Conservation (phyloP, 1,140 invertebrate species). For the Brachystomella parvula region DNA sequence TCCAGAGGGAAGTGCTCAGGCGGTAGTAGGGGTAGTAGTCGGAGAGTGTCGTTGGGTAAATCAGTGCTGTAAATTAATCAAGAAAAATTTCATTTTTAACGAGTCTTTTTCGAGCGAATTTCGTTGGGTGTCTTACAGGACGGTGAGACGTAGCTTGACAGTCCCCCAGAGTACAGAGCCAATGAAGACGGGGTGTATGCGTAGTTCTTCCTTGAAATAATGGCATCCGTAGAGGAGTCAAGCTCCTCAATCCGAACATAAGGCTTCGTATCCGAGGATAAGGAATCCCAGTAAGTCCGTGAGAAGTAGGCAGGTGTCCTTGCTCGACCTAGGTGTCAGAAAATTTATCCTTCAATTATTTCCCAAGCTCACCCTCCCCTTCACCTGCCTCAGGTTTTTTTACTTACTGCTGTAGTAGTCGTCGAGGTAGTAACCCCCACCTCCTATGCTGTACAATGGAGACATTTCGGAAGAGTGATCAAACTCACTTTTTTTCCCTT, state of each 20-base stretch:
- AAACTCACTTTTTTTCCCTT: too few relatives aligned
- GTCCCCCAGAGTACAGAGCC: background rate
- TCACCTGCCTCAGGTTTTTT: background rate
- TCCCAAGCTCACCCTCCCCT: background rate
- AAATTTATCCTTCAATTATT: too few relatives aligned
- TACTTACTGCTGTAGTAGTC: background rate
- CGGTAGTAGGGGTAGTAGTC: conserved; percentile 14
- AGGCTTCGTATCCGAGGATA: background rate
- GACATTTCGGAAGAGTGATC: too few relatives aligned
- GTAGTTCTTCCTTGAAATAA: conserved; percentile 7
- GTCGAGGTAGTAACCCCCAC: conserved; percentile 4
- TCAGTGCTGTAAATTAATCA: background rate
- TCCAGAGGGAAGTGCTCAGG: background rate
- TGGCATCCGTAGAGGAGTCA: background rate
- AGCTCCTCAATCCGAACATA: conserved; percentile 5
- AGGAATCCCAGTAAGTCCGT: background rate
- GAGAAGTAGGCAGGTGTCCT: background rate
- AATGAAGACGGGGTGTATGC: background rate
- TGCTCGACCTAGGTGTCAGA: background rate
- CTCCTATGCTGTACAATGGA: background rate
- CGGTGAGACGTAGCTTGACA: background rate
- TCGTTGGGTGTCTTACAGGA: background rate
- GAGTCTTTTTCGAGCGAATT: background rate
- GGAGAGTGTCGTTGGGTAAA: conserved; percentile 4
- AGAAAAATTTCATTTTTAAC: background rate